Evolutionary conservation across 2,797 vertebrate genomes (phyloP).

Genomic region (Arctocebus calabarensis): DNA sequence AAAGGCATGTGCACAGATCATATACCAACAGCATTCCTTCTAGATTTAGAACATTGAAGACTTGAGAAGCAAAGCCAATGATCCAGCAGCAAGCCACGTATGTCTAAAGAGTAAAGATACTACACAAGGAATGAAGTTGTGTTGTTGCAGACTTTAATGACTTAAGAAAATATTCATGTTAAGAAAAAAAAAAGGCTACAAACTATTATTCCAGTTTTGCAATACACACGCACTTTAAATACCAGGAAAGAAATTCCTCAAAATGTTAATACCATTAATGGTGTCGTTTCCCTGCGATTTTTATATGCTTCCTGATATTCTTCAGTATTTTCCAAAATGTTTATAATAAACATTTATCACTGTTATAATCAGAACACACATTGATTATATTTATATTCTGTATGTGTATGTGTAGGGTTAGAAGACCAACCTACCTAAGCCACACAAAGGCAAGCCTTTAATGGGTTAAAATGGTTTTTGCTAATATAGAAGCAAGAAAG

Average conservation of each 20-base stretch:
- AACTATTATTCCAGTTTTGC: conserved; percentile 25
- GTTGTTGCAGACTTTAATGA: not conserved
- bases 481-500: too few relatives aligned
- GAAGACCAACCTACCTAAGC: too few relatives aligned
- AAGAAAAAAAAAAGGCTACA: not conserved
- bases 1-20: not conserved
- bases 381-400: too few relatives aligned
- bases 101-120: not conserved
- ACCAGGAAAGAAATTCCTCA: not conserved
- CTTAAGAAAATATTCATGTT: conserved; percentile 5
- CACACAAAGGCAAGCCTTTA: too few relatives aligned
- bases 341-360: not conserved
- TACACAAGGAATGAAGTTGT: conserved; percentile 30
- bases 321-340: conserved; percentile 30
- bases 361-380: not conserved
- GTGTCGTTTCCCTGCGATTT: not conserved
- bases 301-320: not conserved
- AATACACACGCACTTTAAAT: not conserved
- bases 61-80: not conserved
- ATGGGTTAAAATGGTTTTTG: too few relatives aligned
- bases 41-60: conserved; percentile 24
- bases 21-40: not conserved
- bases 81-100: not conserved
- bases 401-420: too few relatives aligned
- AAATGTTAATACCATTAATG: not conserved